These are phyloP conservation scores for Hydrozoanthus tunicans DNA, from an alignment of 64 coral and sea anemone species.

Conservation along the genomic window DNA sequence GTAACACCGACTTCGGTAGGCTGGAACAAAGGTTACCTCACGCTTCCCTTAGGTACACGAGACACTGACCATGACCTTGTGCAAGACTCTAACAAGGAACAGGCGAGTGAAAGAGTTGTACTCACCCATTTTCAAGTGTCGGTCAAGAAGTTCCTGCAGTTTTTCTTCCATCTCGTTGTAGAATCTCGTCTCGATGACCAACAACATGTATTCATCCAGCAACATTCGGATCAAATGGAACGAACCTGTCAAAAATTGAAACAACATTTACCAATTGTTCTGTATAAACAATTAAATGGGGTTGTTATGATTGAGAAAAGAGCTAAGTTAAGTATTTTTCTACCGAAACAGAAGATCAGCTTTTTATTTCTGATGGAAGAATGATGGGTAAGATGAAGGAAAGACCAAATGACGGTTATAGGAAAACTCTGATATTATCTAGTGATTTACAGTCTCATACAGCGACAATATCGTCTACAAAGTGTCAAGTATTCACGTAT, in stretches of 20 bases:
- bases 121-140: conserved; percentile 53
- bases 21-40: too few species aligned
- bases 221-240: conserved; percentile 96
- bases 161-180: conserved; percentile 97
- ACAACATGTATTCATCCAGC: conserved; percentile 95
- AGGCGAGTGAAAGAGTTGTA: not conserved
- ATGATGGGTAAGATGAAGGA: too few species aligned
- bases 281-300: too few species aligned
- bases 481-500: too few species aligned
- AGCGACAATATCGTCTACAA: too few species aligned
- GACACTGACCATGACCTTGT: not conserved
- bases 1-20: too few species aligned
- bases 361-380: too few species aligned
- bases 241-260: conserved; percentile 62
- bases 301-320: not conserved
- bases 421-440: too few species aligned
- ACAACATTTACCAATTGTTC: not conserved
- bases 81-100: too few species aligned
- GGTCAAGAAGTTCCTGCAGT: conserved; percentile 89
- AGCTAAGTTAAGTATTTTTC: not conserved
- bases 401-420: too few species aligned
- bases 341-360: too few species aligned
- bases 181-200: conserved; percentile 92
- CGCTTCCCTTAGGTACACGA: not conserved
- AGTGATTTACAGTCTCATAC: too few species aligned